A percentile compares a stretch with the other conserved stretches of the same genome.
phyloP scores from a whole-genome alignment of 30 jellyfish, hydroid and myxozoan species.

The Chrysaora quinquecirrha region DNA sequence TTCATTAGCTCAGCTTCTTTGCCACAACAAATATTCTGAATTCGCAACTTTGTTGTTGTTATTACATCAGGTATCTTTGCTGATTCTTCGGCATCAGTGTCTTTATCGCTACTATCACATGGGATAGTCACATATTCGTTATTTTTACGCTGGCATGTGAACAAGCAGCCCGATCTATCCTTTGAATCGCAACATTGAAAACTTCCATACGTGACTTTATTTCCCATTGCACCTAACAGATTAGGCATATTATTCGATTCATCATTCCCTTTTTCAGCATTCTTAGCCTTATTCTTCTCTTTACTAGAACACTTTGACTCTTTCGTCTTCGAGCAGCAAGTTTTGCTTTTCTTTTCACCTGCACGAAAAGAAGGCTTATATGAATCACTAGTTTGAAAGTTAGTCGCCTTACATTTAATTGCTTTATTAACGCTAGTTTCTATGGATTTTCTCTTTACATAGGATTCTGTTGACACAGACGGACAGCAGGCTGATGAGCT shows the following conservation, averaged over 20 bases:
- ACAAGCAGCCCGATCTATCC: neutral
- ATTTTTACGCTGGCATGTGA: neutral
- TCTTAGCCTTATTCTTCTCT: neutral
- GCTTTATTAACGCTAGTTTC: no score
- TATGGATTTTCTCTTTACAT: no score
- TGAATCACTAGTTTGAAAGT: no score
- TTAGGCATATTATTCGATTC: neutral
- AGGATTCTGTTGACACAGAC: neutral
- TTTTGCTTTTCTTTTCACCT: neutral
- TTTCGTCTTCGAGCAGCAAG: neutral
- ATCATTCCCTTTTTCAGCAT: neutral
- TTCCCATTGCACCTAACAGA: neutral
- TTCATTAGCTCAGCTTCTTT: constrained; percentile 84
- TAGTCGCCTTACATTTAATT: no score
- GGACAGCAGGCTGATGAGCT: neutral
- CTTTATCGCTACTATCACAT: neutral
- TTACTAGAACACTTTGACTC: neutral
- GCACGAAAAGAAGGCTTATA: no score
- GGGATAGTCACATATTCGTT: constrained; percentile 3
- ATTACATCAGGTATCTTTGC: constrained; percentile 1
- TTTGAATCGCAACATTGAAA: neutral
- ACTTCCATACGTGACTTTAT: constrained; percentile 12
- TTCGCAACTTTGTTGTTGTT: constrained; percentile 70
- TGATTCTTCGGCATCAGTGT: neutral
- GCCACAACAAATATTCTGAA: constrained; percentile 90